Evolutionary conservation across 2,113 vertebrate species (phyloP).

Genomic region (Ceyx melanurus): DNA sequence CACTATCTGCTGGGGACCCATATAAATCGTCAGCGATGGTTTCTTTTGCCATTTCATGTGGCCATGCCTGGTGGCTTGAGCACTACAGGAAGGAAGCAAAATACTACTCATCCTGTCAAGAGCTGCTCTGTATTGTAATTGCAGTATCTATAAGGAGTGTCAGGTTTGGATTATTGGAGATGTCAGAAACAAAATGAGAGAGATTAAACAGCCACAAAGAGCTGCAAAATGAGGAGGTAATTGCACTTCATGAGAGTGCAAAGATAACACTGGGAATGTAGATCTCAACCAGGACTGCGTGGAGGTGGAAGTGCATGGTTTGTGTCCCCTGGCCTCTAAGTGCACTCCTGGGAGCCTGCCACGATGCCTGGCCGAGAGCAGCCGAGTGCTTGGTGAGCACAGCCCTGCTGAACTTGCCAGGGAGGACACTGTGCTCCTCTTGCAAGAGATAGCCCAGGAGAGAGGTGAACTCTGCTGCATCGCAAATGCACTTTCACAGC

Average conservation of each 20-base stretch:
- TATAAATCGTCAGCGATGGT: background rate
- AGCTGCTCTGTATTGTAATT: conserved; percentile 38
- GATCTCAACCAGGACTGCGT: background rate
- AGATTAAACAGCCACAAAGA: conserved; percentile 39
- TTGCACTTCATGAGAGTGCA: conserved; percentile 19
- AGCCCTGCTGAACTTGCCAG: background rate
- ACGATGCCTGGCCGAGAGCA: background rate
- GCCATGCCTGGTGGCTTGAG: background rate
- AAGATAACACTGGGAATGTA: conserved; percentile 1
- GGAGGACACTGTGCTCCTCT: background rate
- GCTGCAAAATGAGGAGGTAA: conserved; percentile 39
- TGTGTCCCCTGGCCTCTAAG: background rate
- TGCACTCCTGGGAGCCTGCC: accelerated
- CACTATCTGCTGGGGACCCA: background rate
- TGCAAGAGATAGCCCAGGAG: background rate
- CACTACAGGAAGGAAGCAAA: background rate
- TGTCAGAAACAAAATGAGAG: conserved; percentile 55
- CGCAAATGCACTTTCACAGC: background rate
- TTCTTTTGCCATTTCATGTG: conserved; percentile 18
- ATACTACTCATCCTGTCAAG: conserved; percentile 16
- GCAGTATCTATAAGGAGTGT: background rate
- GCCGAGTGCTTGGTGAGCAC: accelerated
- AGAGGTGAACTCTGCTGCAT: background rate
- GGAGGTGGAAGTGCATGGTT: background rate
- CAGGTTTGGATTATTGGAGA: conserved; percentile 39